A percentile compares a stretch with the other conserved stretches of the same genome.
Evolutionary conservation across 2,797 vertebrate species (phyloP).

Genomic region (Paedocypris micromegethes): DNA sequence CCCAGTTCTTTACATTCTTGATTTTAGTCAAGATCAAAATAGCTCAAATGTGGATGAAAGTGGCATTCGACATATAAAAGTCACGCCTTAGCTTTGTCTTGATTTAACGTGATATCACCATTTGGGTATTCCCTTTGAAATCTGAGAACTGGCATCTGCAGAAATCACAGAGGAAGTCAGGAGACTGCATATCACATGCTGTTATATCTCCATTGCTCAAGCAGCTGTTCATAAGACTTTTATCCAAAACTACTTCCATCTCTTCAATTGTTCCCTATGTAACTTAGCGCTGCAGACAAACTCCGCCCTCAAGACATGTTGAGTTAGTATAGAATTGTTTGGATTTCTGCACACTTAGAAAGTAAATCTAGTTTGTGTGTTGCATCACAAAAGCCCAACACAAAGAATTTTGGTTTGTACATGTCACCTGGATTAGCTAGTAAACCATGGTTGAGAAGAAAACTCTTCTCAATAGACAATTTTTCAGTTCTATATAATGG

Average conservation of each 20-base stretch:
- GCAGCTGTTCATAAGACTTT: slow-evolving; percentile 55
- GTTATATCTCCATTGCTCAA: slow-evolving; percentile 63
- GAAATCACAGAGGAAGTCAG: slow-evolving; percentile 71
- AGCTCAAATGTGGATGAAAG: slow-evolving; percentile 56
- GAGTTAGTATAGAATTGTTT: slow-evolving; percentile 40
- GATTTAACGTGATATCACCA: slow-evolving; percentile 70
- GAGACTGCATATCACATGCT: slow-evolving; percentile 62
- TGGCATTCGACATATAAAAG: slow-evolving; percentile 63
- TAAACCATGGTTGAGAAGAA: slow-evolving; percentile 38
- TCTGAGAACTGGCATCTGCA: slow-evolving; percentile 64
- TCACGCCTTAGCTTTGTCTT: slow-evolving; percentile 69
- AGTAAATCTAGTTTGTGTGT: slow-evolving; percentile 31
- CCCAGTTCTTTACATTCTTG: slow-evolving; percentile 49
- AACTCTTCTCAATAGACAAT: slow-evolving; percentile 20
- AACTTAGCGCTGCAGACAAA: slow-evolving; percentile 50
- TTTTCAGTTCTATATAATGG: slow-evolving; percentile 39
- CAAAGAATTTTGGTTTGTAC: slow-evolving; percentile 9
- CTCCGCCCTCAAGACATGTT: slow-evolving; percentile 47
- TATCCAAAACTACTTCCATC: slow-evolving; percentile 55
- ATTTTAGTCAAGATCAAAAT: slow-evolving; percentile 66
- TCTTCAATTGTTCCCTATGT: slow-evolving; percentile 53
- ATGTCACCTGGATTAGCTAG: slow-evolving; percentile 18
- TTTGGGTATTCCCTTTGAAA: slow-evolving; percentile 76
- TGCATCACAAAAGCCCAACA: background rate
- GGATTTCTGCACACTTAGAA: slow-evolving; percentile 33